phyloP scores from a whole-genome alignment of 1,140 invertebrate species.

The Pseudomyrmex gracilis region DNA sequence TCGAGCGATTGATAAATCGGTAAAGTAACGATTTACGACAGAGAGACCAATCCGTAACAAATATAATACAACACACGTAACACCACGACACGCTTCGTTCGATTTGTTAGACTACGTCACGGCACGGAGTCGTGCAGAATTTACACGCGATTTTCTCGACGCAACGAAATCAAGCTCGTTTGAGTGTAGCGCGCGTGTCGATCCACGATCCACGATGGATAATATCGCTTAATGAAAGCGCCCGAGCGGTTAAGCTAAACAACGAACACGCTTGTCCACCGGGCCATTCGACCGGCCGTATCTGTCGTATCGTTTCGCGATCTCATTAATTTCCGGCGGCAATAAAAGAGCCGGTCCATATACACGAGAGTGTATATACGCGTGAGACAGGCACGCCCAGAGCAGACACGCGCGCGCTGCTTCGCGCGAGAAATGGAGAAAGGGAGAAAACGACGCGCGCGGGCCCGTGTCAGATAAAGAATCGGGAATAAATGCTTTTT shows the following conservation, averaged over 20 bases:
- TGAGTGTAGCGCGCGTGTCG: not conserved
- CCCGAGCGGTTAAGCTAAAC: conserved; percentile 55
- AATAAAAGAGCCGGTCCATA: conserved; percentile 78
- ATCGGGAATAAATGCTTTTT: conserved; percentile 80
- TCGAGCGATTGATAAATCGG: conserved; percentile 46
- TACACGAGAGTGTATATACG: conserved; percentile 60
- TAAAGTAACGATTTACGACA: not conserved
- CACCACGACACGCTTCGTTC: not conserved
- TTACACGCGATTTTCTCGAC: not conserved
- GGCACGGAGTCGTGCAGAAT: not conserved
- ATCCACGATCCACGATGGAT: not conserved
- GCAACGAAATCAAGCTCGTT: not conserved
- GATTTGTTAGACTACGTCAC: not conserved
- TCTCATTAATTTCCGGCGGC: conserved; percentile 84
- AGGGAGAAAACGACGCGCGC: conserved; percentile 25
- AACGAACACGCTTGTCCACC: conserved; percentile 18
- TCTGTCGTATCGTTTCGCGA: conserved; percentile 67
- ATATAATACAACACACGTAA: no score
- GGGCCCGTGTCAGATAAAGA: conserved; percentile 51
- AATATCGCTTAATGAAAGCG: conserved; percentile 21
- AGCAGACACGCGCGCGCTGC: conserved; percentile 24
- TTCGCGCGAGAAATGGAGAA: conserved; percentile 13
- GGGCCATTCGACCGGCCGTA: conserved; percentile 34
- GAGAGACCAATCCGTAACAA: not conserved
- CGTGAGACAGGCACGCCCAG: conserved; percentile 85